Evolutionary conservation across 2,113 vertebrate genomes (phyloP).

Genomic region (Boleophthalmus pectinirostris): DNA sequence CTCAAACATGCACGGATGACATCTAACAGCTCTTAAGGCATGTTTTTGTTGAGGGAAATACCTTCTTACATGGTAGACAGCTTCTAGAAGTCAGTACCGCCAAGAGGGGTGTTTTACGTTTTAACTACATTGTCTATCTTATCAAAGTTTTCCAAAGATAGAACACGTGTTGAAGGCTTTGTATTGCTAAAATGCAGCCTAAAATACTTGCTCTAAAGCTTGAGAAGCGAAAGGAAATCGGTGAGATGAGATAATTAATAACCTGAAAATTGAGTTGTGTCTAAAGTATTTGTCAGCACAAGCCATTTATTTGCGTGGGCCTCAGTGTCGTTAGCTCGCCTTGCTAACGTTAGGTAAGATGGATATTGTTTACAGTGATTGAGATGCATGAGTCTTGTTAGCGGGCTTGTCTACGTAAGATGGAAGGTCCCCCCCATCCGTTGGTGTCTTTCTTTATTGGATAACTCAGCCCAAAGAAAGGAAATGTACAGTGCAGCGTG

Average conservation of each 20-base stretch:
- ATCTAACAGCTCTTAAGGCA: too few relatives aligned
- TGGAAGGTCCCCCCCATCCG: background rate
- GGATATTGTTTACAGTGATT: conserved; percentile 52
- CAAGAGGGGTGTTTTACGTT: too few relatives aligned
- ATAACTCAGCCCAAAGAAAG: conserved; percentile 27
- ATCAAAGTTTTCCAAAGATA: background rate
- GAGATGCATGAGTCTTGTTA: conserved; percentile 51
- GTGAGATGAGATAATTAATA: conserved; percentile 45
- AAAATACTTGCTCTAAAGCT: background rate
- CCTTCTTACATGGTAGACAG: too few relatives aligned
- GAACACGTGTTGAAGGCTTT: conserved; percentile 8
- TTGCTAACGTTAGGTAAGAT: conserved; percentile 46
- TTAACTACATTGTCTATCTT: too few relatives aligned
- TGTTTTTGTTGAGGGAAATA: too few relatives aligned
- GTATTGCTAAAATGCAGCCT: background rate
- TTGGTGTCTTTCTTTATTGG: conserved; percentile 17
- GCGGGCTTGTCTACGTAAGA: conserved; percentile 25
- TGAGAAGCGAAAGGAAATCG: background rate
- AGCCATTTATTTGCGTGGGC: conserved; percentile 41
- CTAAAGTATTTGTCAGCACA: conserved; percentile 50
- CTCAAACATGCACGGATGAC: too few relatives aligned
- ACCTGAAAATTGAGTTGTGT: conserved; percentile 29
- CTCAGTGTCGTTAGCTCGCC: conserved; percentile 32
- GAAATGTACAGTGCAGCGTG: conserved; percentile 26
- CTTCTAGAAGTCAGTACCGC: too few relatives aligned